A percentile compares a stretch with the other conserved stretches of the same genome.
Evolutionary conservation across 2,888 invertebrate genomes (phyloP).

Genomic region (Lycophotia porphyrea): DNA sequence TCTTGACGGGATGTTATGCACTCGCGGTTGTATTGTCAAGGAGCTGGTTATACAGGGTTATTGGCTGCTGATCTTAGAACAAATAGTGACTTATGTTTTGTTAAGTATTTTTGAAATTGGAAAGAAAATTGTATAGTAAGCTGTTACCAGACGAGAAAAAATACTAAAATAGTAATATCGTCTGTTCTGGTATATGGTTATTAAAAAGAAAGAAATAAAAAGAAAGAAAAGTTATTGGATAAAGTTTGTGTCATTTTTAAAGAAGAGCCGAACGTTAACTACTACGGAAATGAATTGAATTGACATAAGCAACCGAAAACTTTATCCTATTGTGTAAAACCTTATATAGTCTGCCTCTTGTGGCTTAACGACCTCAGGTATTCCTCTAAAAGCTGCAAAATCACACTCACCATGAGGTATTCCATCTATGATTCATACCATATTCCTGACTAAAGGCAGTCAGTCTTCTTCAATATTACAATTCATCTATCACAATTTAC

Average conservation of each 20-base stretch:
- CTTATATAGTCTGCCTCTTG: too few relatives aligned
- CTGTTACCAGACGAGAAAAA: neutral
- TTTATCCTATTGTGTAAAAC: too few relatives aligned
- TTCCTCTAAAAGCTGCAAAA: too few relatives aligned
- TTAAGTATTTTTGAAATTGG: neutral
- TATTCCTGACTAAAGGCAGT: too few relatives aligned
- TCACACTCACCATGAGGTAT: neutral
- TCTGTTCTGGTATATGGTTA: too few relatives aligned
- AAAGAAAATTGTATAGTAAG: too few relatives aligned
- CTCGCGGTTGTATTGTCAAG: neutral
- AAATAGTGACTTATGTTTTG: slow-evolving; percentile 22
- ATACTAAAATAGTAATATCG: neutral
- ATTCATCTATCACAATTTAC: neutral
- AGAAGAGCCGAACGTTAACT: too few relatives aligned
- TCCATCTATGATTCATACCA: neutral
- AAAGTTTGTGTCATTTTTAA: too few relatives aligned
- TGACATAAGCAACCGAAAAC: too few relatives aligned
- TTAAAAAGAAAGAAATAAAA: too few relatives aligned
- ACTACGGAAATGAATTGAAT: neutral
- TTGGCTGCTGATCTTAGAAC: slow-evolving; percentile 32
- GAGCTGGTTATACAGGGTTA: slow-evolving; percentile 19
- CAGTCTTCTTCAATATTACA: neutral
- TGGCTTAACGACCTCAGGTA: too few relatives aligned
- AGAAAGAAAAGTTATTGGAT: too few relatives aligned
- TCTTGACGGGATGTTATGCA: neutral